Conservation (phyloP, 2,797 vertebrate species). For the Oreortyx pictus region DNA sequence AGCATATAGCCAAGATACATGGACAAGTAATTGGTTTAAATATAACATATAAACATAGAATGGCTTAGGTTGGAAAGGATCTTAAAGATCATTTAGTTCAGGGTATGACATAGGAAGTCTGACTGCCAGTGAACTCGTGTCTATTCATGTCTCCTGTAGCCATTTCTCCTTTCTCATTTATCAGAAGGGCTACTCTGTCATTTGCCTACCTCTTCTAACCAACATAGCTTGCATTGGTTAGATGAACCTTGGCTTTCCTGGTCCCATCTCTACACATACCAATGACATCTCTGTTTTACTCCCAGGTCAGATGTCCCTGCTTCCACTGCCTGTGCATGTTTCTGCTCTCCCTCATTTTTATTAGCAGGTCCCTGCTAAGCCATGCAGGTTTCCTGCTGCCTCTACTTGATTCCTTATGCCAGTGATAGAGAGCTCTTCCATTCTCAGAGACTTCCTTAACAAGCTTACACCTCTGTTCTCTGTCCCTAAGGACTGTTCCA, state of each 20-base stretch:
- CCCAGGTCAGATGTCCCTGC: not conserved
- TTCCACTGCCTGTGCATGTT: not conserved
- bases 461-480: no score
- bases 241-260: not conserved
- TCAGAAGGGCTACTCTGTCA: not conserved
- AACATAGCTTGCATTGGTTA: no score
- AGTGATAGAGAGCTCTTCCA: no score
- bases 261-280: not conserved
- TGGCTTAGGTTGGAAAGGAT: not conserved
- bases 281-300: not conserved
- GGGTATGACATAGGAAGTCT: no score
- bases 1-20: not conserved
- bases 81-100: not conserved
- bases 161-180: not conserved
- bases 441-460: no score
- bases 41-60: not conserved
- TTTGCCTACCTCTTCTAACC: no score
- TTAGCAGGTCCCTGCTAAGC: not conserved
- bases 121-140: no score
- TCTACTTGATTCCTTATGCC: not conserved
- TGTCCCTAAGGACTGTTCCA: no score
- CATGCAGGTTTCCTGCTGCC: not conserved
- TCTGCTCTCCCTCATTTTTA: not conserved
- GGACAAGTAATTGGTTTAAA: constrained; percentile 42
- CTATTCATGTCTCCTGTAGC: no score